Evolutionary conservation across 2,113 vertebrate genomes (phyloP).

Genomic region (Loxodonta africana): DNA sequence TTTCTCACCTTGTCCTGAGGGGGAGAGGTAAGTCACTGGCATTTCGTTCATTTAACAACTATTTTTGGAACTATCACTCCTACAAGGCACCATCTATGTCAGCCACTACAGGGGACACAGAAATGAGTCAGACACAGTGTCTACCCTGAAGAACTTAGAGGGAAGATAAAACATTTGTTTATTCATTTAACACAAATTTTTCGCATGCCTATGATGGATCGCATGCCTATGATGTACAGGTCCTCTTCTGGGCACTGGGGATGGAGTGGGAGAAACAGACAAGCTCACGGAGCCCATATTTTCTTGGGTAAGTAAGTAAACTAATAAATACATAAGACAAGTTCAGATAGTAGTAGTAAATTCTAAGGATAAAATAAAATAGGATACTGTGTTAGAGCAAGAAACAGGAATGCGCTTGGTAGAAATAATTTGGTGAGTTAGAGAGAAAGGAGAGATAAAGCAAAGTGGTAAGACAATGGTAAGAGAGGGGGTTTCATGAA

Average conservation of each 20-base stretch:
- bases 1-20: background rate
- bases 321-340: background rate
- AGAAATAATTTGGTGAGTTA: constrained; percentile 2
- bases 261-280: background rate
- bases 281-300: background rate
- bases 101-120: background rate
- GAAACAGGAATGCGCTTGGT: background rate
- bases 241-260: background rate
- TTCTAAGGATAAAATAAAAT: background rate
- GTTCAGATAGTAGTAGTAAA: background rate
- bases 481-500: background rate
- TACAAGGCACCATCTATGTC: background rate
- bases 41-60: constrained; percentile 25
- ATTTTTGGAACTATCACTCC: constrained; percentile 16
- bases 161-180: constrained; percentile 35
- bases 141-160: background rate
- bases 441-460: background rate
- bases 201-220: background rate
- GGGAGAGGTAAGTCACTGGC: background rate
- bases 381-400: background rate
- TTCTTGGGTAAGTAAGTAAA: constrained; percentile 28
- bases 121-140: background rate
- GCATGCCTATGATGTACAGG: background rate
- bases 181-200: background rate
- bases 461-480: background rate